Base-by-base conservation (phyloP, 2,113 vertebrate genomes). In the Oriolus oriolus region DNA sequence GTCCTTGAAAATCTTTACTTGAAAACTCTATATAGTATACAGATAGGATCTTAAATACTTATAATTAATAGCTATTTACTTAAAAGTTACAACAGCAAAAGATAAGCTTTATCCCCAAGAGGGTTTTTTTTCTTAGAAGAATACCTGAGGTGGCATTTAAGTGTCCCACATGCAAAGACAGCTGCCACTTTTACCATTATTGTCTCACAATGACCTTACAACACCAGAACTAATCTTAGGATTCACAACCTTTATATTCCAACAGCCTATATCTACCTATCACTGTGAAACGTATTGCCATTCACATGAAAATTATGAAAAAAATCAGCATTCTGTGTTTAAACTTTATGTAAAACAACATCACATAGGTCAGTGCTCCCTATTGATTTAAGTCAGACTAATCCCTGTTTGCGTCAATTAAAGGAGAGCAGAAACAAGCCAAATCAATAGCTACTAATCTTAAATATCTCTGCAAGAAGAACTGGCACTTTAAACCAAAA, bases 361-460 rank as follows among this genome's bases (percentile, higher is more conserved):
- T 92, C 81, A 77, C 61, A 27, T 27, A 92, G 69, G 90, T 93
- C 79, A 79, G 57, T 53, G 41, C n/a, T 90, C 80, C 41, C 53
- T 94, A 95, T 75, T 78, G 96, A 97, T 93, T 96, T 87, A 93
- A 71, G 37, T 92, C 81, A 78, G 31, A 81, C 49, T 28, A 88
- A 88, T 16, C 37, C 16, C 44, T 93, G 60, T 93, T 95, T 94
- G 27, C 0, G 1, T 86, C 90, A 96, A 84, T 92, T 94, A 92
- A 96, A 79, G 75, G 37, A 92, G 56, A 74, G 60, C 41, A 87
- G 73, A 90, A 96, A 78, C 80, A 96, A 92, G 68, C 7, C 9
- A 0, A 84, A 84, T 97, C 93, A 94, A 96, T 95, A 94, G 22
- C 83, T 71, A 90, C 85, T 90, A 90, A 96, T 94, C 79, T 96